Evolutionary conservation across 2,888 invertebrate genomes (phyloP).

Genomic region (Spilarctia lutea): DNA sequence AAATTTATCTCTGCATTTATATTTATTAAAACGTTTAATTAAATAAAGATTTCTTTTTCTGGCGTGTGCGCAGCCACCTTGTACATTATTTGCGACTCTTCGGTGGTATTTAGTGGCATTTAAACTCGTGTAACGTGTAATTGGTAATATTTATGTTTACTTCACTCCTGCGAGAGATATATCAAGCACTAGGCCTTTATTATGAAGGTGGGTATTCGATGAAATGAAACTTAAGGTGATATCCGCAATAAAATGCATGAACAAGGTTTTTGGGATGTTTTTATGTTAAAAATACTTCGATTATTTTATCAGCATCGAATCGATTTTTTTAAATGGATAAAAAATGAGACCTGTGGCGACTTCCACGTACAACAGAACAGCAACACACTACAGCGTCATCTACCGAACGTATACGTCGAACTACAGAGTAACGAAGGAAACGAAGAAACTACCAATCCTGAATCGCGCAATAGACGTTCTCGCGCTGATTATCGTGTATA

Average conservation of each 20-base stretch:
- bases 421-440: too few relatives aligned
- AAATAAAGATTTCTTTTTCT: conserved; percentile 62
- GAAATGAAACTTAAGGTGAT: conserved; percentile 26
- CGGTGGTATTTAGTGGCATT: conserved; percentile 55
- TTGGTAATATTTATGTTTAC: conserved; percentile 47
- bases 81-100: conserved; percentile 34
- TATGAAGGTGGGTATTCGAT: conserved; percentile 31
- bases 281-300: neutral
- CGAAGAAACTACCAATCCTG: too few relatives aligned
- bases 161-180: conserved; percentile 16
- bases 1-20: conserved; percentile 53
- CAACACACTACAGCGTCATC: too few relatives aligned
- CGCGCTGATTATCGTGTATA: too few relatives aligned
- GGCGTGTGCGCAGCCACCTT: conserved; percentile 42
- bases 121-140: conserved; percentile 51
- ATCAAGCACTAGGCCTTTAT: conserved; percentile 20
- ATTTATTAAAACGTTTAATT: conserved; percentile 64
- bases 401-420: too few relatives aligned
- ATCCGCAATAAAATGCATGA: neutral
- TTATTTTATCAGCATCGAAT: neutral
- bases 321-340: neutral
- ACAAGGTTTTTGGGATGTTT: neutral
- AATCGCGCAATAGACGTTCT: too few relatives aligned
- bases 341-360: neutral
- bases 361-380: too few relatives aligned